Evolutionary conservation across 2,797 vertebrate species (phyloP), one percentile per base, ranked within the genome.

Genomic region (Gallirallus australis): DNA sequence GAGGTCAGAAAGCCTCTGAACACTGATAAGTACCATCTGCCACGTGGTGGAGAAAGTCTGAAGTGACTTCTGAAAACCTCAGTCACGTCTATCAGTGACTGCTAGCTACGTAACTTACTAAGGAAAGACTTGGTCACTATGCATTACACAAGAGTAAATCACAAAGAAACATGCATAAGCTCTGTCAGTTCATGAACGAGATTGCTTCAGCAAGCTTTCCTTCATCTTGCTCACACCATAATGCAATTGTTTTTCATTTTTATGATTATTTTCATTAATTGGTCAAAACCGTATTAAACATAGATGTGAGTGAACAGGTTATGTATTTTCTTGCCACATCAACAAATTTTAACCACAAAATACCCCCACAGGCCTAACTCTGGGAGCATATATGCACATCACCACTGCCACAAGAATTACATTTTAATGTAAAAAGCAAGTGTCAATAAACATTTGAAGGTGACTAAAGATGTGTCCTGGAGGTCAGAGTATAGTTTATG

Each of bases 231-330:
- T 75, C 45, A 85, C 28, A 65, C 7, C 47, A 63, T 21, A 54
- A 45, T 13, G 11, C 5, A 57, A 47, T 37, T 25, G 7, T 17
- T 66, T 60, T 30, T 61, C 0, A 0, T 25, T 63, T 12, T 21
- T 87, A 13, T 12, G 31, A 37, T 61, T 83, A 47, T 47, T 47
- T 23, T 47, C 10, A 70, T 73, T 45, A 75, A 50, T 4, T 64
- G 17, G 30, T 57, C 80, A 33, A 73, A 75, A 6, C 23, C 45
- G 50, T 9, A 47, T 28, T 15, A 72, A 94, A 92, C 5, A 1
- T 1, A 59, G 3, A 11, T 52, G 65, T 53, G 5, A 90, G 3
- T 0, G 0, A 90, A 76, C 2, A 7, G 4, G 6, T 1, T 54
- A 70, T 76, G 90, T 82, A 54, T n/a, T 82, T 39, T 17, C 27